Conservation (phyloP, 2,113 vertebrate species). For the Coracopsis vasa region DNA sequence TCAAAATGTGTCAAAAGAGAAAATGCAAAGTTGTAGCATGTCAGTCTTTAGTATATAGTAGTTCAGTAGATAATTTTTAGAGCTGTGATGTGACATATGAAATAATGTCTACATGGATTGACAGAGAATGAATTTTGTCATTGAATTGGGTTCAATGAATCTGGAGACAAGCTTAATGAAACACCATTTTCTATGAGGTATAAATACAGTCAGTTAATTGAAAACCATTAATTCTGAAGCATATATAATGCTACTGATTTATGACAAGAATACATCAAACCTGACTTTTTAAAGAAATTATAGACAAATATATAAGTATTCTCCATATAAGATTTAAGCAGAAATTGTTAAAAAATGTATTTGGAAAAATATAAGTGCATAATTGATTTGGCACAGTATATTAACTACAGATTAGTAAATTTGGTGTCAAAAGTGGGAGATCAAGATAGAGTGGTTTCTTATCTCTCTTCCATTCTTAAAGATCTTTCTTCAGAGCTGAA, state of each 20-base stretch:
- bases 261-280: background rate
- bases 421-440: background rate
- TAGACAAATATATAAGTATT: background rate
- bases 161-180: background rate
- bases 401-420: background rate
- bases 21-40: background rate
- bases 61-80: background rate
- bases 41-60: background rate
- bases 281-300: background rate
- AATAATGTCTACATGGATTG: background rate
- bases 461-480: background rate
- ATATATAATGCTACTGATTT: background rate
- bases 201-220: background rate
- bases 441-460: background rate
- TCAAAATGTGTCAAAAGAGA: background rate
- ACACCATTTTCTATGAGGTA: background rate
- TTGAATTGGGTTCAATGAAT: background rate
- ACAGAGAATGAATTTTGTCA: background rate
- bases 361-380: background rate
- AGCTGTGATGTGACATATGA: background rate
- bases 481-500: background rate
- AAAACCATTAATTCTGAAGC: background rate
- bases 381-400: background rate
- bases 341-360: background rate
- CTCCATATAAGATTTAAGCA: background rate